Evolutionary conservation across 2,797 vertebrate genomes (phyloP), one percentile per base, ranked within the genome.

Genomic region (Tauraco hartlaubi): DNA sequence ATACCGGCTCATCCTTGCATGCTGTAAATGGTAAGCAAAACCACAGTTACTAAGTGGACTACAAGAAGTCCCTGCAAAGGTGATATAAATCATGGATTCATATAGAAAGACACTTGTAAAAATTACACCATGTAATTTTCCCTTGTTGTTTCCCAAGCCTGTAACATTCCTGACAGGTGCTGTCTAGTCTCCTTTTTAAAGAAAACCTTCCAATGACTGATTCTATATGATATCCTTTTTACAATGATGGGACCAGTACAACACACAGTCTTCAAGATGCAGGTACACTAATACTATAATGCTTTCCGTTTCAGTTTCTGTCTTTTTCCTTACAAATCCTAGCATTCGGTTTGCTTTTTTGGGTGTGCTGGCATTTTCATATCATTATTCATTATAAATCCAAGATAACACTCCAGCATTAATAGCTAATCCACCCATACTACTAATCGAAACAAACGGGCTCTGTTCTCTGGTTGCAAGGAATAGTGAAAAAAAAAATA

Each of bases 1-100:
- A 66, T 9, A 49, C 18, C 2, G 1, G 8, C 7, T 3, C 41
- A n/a, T n/a, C 29, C 11, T 49, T 39, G 14, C 4, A 5, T 11
- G 11, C 22, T 63, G 29, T 35, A 71, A 78, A 9, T 11, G 6
- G 26, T 21, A 88, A 82, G 48, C 20, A 82, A 75, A 79, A 9
- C 5, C 63, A 72, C 63, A 72, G 26, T 22, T 52, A 66, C 18
- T 9, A n/a, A 52, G 16, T 7, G 11, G 22, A 59, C 35, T 59
- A 54, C 66, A 13, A 74, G 33, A 83, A 83, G 35, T 20, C n/a
- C 22, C 35, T 59, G 23, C 17, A 72, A 62, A 5, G 5, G 35
- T 14, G 74, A 81, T 26, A 58, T 4, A 62, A 74, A 44, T 49
- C 61, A 78, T 21, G 11, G n/a, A 62, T 82, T 43, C 35, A 18